Base-by-base conservation (phyloP, 2,113 vertebrate genomes). In the Aythya baeri region DNA sequence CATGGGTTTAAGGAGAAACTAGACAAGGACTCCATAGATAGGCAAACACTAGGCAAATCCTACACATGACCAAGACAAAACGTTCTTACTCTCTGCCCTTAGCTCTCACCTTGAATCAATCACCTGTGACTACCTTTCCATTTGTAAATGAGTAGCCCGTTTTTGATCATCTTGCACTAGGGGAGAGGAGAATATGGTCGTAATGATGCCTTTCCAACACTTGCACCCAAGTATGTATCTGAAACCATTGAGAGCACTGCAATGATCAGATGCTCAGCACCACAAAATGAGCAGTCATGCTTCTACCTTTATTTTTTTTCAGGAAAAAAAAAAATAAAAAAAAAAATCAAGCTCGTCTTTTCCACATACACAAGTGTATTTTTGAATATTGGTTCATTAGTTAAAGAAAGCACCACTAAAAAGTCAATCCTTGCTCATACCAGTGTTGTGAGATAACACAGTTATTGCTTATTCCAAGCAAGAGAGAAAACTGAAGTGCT, bases 1-100 rank as follows among this genome's bases (percentile, higher is more conserved):
- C 8, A 63, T 17, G 21, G 1, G 2, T 86, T 44, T 83, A 50
- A 74, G 76, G 67, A 71, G 14, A 85, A 88, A 73, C 2, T 52
- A 67, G 57, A 17, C 12, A 71, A 55, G n/a, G 52, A 49, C 9
- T 79, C 11, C 23, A 32, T 17, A 49, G 65, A 43, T 4, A 43
- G 17, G 6, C 8, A 66, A 88, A 54, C 17, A 18, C 4, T n/a
- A 59, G 31, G 36, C 3, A 96, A 79, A 80, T n/a, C 26, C 27
- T 52, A n/a, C 1, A 23, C 31, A 36, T 7, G 17, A 52, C 13
- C 55, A 63, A 0, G 0, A 44, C 3, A 83, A 57, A 41, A 5
- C 15, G 34, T 27, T 76, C 15, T 52, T 52, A 46, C 11, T 6
- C 25, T 75, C 59, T 79, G 52, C n/a, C 23, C 23, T 67, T 67